Evolutionary conservation across 1,140 invertebrate genomes (phyloP), one percentile per base, ranked within the genome.

Genomic region (Hermatobates lingyangjiaoensis): DNA sequence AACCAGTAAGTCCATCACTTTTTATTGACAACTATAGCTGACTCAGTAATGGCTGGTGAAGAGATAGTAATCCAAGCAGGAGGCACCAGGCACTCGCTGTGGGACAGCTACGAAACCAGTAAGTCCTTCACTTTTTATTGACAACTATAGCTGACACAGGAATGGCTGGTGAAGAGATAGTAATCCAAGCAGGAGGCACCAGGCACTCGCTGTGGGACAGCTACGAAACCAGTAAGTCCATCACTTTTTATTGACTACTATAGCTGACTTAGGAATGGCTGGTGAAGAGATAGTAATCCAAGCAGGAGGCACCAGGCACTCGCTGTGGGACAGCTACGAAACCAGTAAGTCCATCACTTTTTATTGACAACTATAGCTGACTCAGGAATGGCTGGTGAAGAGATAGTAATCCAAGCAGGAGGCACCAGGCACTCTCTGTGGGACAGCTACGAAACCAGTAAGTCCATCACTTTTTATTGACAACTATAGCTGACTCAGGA

Each of bases 81-180:
- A 40, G 57, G 59, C 14, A 54, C 68, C 55, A 66, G 67, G 53
- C 72, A 75, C 64, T 68, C 69, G 50, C 69, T 69, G 59, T 70
- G 70, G 59, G 68, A 70, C 48, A 61, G 64, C 25, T 68, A 69
- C 59, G 72, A 77, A 69, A 76, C 74, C 60, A 75, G 74, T 76
- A 70, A 66, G 61, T 60, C 23, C 21, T 27, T 10, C 25, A 10
- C 27, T 2, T 28, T 18, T 25, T 48, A 12, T 28, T 25, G 28
- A 34, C n/a, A n/a, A n/a, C n/a, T n/a, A n/a, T n/a, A n/a, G n/a
- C n/a, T n/a, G 64, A 68, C 30, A 66, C 71, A 46, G 66, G 71
- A 58, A 63, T 67, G 44, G 66, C 63, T 56, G 67, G 69, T 52
- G 68, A 71, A 28, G 71, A 75, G 57, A 63, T 69, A 51, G 62